These are phyloP conservation scores for Microtus montanus DNA, from an alignment of 2,113 vertebrate genomes.

Conservation along the genomic window DNA sequence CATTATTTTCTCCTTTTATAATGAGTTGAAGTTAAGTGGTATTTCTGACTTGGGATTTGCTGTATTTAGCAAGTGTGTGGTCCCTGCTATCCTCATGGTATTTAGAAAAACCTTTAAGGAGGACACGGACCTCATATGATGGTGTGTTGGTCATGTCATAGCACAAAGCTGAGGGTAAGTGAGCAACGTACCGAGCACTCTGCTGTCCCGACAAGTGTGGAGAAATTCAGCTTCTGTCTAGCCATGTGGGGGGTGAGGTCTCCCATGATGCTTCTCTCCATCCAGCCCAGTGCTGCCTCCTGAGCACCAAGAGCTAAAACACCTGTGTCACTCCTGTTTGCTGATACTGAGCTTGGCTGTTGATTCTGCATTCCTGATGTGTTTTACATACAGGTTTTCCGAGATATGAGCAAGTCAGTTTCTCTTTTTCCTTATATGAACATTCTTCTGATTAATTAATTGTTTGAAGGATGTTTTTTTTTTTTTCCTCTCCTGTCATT, in stretches of 20 bases:
- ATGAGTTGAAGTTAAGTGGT: neutral
- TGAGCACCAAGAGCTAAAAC: neutral
- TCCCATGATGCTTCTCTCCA: neutral
- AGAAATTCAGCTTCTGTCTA: neutral
- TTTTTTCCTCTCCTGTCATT: neutral
- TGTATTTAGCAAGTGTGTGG: neutral
- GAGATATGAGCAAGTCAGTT: neutral
- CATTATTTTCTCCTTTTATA: constrained; percentile 11
- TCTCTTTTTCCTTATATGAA: neutral
- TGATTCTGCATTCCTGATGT: neutral
- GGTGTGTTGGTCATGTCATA: neutral
- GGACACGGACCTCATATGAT: neutral
- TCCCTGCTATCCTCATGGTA: neutral
- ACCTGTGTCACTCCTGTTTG: neutral
- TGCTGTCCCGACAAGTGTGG: fast-evolving
- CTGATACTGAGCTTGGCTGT: neutral
- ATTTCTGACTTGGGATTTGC: neutral
- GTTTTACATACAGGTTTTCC: neutral
- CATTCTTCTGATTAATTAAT: neutral
- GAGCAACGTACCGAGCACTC: neutral
- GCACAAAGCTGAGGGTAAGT: neutral
- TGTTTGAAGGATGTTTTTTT: neutral
- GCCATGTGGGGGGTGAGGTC: neutral
- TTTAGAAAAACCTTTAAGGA: neutral
- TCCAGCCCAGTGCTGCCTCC: neutral